Evolutionary conservation across 2,888 invertebrate species (phyloP).

Genomic region (Cryptocephalus primarius): DNA sequence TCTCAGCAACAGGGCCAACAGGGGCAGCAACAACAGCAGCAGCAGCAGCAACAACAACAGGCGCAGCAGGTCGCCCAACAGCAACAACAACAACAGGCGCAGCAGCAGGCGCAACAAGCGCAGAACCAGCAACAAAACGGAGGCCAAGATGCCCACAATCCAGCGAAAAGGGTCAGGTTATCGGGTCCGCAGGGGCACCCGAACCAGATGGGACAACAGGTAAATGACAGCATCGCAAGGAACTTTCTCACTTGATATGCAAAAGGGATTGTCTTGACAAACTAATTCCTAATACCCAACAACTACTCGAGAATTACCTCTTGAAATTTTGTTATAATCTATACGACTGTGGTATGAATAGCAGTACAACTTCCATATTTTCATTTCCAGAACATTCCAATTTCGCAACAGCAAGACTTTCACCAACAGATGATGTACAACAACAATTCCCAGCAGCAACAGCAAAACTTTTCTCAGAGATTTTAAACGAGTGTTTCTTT

Average conservation of each 20-base stretch:
- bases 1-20: constrained; percentile 41
- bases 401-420: constrained; percentile 36
- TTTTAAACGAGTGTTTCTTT: constrained; percentile 35
- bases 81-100: constrained; percentile 41
- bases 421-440: constrained; percentile 62
- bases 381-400: constrained; percentile 16
- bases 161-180: constrained; percentile 54
- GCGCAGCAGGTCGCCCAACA: constrained; percentile 49
- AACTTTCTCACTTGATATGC: too few species aligned
- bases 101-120: constrained; percentile 39
- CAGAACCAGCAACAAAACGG: constrained; percentile 43
- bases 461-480: constrained; percentile 59
- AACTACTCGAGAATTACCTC: too few species aligned
- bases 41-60: constrained; percentile 39
- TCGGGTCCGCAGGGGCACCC: constrained; percentile 44
- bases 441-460: constrained; percentile 49
- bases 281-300: too few species aligned
- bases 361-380: background rate
- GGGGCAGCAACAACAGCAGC: constrained; percentile 43
- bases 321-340: too few species aligned
- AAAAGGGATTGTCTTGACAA: too few species aligned
- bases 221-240: constrained; percentile 11
- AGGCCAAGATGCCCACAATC: constrained; percentile 45
- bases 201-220: constrained; percentile 32
- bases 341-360: too few species aligned